Percentiles rank a stretch among this genome's conserved stretches.
These are phyloP conservation scores for Temnothorax unifasciatus DNA, from an alignment of 2,888 invertebrate species.

Conservation along the genomic window DNA sequence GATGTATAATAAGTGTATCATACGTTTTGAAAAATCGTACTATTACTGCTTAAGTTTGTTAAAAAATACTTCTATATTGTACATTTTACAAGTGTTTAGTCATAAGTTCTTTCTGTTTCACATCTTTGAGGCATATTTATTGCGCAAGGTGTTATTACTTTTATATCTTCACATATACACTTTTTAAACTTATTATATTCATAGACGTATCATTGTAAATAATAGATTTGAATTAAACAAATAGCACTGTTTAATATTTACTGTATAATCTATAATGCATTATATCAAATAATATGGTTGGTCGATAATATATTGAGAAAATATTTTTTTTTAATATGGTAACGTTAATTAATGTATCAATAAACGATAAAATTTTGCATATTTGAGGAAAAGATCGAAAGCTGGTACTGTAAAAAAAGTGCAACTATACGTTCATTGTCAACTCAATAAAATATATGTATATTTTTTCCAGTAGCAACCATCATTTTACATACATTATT, in stretches of 20 bases:
- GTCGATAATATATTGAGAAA: neutral
- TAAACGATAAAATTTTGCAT: neutral
- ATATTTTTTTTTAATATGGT: neutral
- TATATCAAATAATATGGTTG: neutral
- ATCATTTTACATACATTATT: constrained; percentile 61
- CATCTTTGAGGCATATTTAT: neutral
- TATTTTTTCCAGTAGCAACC: constrained; percentile 71
- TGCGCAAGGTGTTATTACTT: neutral
- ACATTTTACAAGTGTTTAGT: neutral
- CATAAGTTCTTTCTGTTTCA: neutral
- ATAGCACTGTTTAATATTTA: neutral
- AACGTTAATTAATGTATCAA: neutral
- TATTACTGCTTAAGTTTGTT: neutral
- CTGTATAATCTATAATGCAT: neutral
- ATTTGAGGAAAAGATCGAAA: constrained; percentile 40
- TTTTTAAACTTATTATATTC: neutral
- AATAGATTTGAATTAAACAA: constrained; percentile 7
- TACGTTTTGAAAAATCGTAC: neutral
- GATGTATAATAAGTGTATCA: neutral
- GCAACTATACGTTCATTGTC: constrained; percentile 68
- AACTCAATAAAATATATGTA: constrained; percentile 80
- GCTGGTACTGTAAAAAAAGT: constrained; percentile 71
- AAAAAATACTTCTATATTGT: neutral
- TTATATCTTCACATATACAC: neutral
- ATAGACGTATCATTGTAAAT: neutral